Percentiles rank a stretch among this genome's conserved stretches.
These are phyloP conservation scores for Morbakka virulenta DNA, from an alignment of 30 jellyfish, hydroid and myxozoan genomes.

Conservation along the genomic window DNA sequence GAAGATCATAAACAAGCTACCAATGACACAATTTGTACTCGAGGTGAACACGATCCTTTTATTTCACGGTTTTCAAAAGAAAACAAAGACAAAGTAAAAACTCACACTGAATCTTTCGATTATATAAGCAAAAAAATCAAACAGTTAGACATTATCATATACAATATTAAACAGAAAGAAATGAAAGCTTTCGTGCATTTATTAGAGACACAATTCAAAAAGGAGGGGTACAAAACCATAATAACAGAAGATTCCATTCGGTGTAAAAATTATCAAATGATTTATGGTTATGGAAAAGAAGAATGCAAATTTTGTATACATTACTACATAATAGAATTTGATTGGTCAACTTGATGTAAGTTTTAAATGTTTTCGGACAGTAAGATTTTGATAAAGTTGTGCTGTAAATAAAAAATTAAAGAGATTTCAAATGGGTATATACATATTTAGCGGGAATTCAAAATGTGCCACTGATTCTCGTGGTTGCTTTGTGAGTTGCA, in stretches of 20 bases:
- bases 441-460: too few species aligned
- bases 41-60: slow-evolving; percentile 47
- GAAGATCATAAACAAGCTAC: slow-evolving; percentile 16
- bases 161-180: slow-evolving; percentile 18
- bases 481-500: too few species aligned
- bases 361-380: too few species aligned
- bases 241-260: slow-evolving; percentile 29
- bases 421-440: too few species aligned
- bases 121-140: slow-evolving; percentile 11
- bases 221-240: slow-evolving; percentile 16
- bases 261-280: slow-evolving; percentile 19
- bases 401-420: too few species aligned
- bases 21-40: slow-evolving; percentile 40
- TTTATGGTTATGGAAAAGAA: slow-evolving; percentile 38
- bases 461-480: too few species aligned
- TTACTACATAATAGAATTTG: slow-evolving; percentile 21
- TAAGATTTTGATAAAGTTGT: too few species aligned
- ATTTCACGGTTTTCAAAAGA: slow-evolving; percentile 1
- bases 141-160: slow-evolving; percentile 13
- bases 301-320: slow-evolving; percentile 18
- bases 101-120: slow-evolving; percentile 33
- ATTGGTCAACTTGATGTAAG: slow-evolving; percentile 17
- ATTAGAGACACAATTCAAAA: slow-evolving; percentile 11
- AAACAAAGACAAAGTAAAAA: slow-evolving; percentile 15
- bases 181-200: slow-evolving; percentile 33